These are phyloP conservation scores for Metellina segmentata DNA, from an alignment of 2,888 invertebrate species.

Conservation along the genomic window DNA sequence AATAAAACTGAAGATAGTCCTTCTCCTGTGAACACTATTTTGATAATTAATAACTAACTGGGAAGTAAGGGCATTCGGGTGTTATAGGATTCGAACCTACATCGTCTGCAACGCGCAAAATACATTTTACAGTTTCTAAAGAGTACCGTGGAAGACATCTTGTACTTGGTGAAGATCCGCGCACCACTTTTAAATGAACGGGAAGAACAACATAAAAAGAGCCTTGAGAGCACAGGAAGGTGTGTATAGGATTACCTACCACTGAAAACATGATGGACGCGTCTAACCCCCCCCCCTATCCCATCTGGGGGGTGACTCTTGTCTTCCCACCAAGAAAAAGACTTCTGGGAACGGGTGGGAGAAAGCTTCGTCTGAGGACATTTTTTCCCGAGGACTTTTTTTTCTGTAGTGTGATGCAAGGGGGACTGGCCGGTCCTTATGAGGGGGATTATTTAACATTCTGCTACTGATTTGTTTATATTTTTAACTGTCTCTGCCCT, in stretches of 20 bases:
- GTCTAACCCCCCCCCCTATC: background rate
- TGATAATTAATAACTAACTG: no score
- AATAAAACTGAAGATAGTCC: no score
- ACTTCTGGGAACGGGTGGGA: constrained; percentile 37
- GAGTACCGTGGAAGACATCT: constrained; percentile 2
- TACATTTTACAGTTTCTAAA: background rate
- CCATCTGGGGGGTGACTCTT: background rate
- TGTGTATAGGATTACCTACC: constrained; percentile 58
- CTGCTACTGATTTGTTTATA: constrained; percentile 57
- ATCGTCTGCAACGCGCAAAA: no score
- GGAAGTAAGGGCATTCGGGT: no score
- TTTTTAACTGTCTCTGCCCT: constrained; percentile 12
- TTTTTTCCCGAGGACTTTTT: constrained; percentile 21
- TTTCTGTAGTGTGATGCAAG: constrained; percentile 12
- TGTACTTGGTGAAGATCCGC: background rate
- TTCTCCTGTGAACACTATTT: no score
- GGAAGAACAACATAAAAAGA: background rate
- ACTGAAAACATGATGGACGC: constrained; percentile 11
- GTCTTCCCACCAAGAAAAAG: background rate
- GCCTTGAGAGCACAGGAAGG: constrained; percentile 52
- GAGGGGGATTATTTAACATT: constrained; percentile 38
- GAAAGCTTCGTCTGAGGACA: constrained; percentile 5
- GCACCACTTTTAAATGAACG: background rate
- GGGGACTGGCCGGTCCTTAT: constrained; percentile 39
- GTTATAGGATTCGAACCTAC: no score